Evolutionary conservation across 2,888 invertebrate genomes (phyloP).

Genomic region (Drosophila testacea): DNA sequence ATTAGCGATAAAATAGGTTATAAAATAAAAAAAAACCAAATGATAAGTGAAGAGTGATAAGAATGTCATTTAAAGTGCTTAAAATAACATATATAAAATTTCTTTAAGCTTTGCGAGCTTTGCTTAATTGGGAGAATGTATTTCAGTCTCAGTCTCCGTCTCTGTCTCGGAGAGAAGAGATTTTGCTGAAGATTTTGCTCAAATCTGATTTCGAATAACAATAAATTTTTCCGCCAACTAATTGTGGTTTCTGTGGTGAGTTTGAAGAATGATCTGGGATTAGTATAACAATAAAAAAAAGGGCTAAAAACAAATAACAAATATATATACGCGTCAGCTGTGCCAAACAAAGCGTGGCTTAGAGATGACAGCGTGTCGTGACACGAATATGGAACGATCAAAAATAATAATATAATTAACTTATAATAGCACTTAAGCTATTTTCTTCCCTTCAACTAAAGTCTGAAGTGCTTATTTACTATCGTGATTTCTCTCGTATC

Average conservation of each 20-base stretch:
- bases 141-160: conserved; percentile 6
- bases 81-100: conserved; percentile 23
- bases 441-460: too few species aligned
- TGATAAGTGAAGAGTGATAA: conserved; percentile 61
- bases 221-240: conserved; percentile 62
- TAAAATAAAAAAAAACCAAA: conserved; percentile 28
- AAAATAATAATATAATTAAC: background rate
- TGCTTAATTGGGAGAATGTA: conserved; percentile 57
- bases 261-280: conserved; percentile 51
- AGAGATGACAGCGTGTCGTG: conserved; percentile 5
- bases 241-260: conserved; percentile 73
- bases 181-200: conserved; percentile 54
- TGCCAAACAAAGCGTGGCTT: conserved; percentile 51
- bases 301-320: conserved; percentile 7
- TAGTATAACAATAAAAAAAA: conserved; percentile 26
- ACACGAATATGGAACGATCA: conserved; percentile 2
- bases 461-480: too few species aligned
- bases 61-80: conserved; percentile 44
- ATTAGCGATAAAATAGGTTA: conserved; percentile 71
- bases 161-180: conserved; percentile 48
- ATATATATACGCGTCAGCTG: conserved; percentile 53
- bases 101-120: conserved; percentile 20
- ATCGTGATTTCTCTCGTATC: too few species aligned
- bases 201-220: conserved; percentile 60
- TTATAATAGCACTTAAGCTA: background rate